phyloP scores from a whole-genome alignment of 1,140 invertebrate species.

The Zaprionus camerounensis region DNA sequence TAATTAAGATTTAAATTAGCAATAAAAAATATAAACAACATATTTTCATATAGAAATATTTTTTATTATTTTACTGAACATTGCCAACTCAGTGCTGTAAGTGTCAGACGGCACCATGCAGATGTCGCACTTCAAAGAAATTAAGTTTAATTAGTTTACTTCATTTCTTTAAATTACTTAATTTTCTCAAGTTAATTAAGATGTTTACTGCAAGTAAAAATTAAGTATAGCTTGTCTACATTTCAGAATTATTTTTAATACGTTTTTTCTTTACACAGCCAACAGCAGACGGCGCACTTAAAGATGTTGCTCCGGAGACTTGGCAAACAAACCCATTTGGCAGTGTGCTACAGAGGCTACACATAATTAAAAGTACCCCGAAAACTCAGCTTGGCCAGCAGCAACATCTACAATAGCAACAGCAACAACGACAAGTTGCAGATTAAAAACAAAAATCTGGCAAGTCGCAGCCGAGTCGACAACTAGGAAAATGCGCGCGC shows the following conservation, averaged over 20 bases:
- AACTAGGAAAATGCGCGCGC: constrained; percentile 48
- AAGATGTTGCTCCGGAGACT: background rate
- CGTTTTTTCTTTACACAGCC: background rate
- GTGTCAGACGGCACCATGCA: background rate
- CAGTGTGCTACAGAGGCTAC: constrained; percentile 5
- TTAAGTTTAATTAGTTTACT: background rate
- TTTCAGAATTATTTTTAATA: background rate
- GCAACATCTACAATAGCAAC: constrained; percentile 11
- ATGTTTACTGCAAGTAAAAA: background rate
- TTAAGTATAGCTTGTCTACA: background rate
- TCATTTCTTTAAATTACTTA: background rate
- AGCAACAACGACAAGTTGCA: constrained; percentile 30
- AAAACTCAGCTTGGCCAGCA: constrained; percentile 23
- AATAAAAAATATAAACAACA: no score
- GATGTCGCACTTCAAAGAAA: background rate
- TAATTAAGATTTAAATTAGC: no score
- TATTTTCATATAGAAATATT: no score
- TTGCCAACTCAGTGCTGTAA: background rate
- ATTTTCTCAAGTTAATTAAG: background rate
- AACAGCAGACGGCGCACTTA: background rate
- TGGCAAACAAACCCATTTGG: constrained; percentile 33
- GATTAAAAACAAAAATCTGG: constrained; percentile 60
- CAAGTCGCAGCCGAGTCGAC: constrained; percentile 34
- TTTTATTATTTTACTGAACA: no score
- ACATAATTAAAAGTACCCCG: constrained; percentile 50